phyloP scores from a whole-genome alignment of 2,888 invertebrate genomes.

The Exephanes ischioxanthus region DNA sequence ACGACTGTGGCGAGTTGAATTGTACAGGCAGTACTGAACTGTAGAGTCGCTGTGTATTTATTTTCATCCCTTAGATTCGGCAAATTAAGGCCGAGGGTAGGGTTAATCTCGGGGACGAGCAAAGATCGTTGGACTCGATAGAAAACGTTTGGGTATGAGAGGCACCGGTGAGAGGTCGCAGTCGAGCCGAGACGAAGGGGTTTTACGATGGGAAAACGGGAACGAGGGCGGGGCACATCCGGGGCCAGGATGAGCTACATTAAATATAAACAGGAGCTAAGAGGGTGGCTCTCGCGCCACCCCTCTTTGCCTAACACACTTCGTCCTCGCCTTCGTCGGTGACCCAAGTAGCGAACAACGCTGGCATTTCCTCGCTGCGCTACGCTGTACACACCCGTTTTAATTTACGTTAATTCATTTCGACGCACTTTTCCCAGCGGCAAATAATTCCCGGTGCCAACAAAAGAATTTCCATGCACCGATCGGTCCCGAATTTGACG shows the following conservation, averaged over 20 bases:
- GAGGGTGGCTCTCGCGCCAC: slow-evolving; percentile 27
- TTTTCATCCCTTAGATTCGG: slow-evolving; percentile 42
- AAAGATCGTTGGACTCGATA: slow-evolving; percentile 55
- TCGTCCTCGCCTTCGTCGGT: slow-evolving; percentile 1
- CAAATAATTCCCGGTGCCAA: not conserved
- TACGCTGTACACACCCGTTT: not conserved
- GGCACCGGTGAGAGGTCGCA: not conserved
- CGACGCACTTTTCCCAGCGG: not conserved
- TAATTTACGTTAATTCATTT: not conserved
- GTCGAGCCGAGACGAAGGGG: slow-evolving; percentile 28
- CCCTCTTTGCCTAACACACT: not conserved
- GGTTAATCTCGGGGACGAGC: slow-evolving; percentile 30
- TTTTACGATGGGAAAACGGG: slow-evolving; percentile 52
- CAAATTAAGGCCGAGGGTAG: slow-evolving; percentile 54
- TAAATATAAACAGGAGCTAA: slow-evolving; percentile 74
- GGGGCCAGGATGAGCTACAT: slow-evolving; percentile 72
- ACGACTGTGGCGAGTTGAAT: too few relatives aligned
- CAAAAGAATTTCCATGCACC: not conserved
- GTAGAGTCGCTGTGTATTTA: slow-evolving; percentile 16
- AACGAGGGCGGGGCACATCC: slow-evolving; percentile 71
- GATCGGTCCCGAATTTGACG: too few relatives aligned
- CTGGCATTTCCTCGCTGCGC: not conserved
- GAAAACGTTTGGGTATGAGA: slow-evolving; percentile 31
- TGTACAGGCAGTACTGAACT: too few relatives aligned
- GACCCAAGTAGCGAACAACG: not conserved